phyloP scores from a whole-genome alignment of 35 echinoderm and acorn worm species.

The Nesometra sesokonis region DNA sequence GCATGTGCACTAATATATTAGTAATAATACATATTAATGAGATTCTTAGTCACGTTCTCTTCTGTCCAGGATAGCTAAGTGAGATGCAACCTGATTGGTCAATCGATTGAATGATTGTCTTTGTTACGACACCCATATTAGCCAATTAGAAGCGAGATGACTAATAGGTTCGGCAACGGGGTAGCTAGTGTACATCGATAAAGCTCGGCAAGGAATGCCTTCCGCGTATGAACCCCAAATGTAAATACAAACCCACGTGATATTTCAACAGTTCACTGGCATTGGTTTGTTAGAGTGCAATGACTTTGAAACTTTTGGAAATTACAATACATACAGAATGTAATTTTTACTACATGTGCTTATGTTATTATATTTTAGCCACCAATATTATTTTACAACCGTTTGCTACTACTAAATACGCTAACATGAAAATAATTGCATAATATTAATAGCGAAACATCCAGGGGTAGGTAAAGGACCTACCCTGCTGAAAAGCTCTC shows the following conservation, averaged over 20 bases:
- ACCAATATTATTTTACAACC: too few species aligned
- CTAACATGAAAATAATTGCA: too few species aligned
- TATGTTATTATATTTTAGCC: too few species aligned
- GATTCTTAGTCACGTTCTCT: neutral
- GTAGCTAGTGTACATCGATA: neutral
- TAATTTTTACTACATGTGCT: too few species aligned
- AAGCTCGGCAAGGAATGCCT: neutral
- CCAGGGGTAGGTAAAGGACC: too few species aligned
- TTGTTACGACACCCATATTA: neutral
- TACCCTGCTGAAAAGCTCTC: too few species aligned
- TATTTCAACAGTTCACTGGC: neutral
- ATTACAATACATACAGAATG: neutral
- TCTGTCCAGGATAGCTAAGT: neutral
- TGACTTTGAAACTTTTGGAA: neutral
- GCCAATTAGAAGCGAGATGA: neutral
- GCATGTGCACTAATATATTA: neutral
- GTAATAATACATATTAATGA: neutral
- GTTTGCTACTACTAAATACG: too few species aligned
- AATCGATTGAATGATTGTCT: neutral
- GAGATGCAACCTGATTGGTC: neutral
- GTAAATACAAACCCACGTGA: neutral
- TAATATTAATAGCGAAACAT: too few species aligned
- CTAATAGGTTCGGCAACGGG: neutral
- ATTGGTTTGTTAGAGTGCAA: neutral
- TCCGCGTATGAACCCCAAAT: neutral